phyloP scores from a whole-genome alignment of 2,888 invertebrate species.

The Cancer borealis region DNA sequence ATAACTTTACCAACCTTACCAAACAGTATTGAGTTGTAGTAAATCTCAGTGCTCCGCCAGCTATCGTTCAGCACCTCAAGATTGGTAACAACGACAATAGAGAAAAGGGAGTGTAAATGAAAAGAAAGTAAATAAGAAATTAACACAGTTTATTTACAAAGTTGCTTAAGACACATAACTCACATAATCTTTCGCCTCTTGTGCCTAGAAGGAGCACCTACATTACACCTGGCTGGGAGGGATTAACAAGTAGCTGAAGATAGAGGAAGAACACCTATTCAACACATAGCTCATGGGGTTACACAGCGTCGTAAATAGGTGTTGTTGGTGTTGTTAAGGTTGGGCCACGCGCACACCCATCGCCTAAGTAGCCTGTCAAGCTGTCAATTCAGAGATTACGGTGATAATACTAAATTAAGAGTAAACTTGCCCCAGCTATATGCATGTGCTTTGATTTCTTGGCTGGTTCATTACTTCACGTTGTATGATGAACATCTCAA shows the following conservation, averaged over 20 bases:
- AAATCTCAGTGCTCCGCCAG: no score
- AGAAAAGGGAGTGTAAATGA: background rate
- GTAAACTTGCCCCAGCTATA: background rate
- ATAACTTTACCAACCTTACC: no score
- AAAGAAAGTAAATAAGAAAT: slow-evolving; percentile 14
- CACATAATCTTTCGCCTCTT: slow-evolving; percentile 24
- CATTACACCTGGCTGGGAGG: slow-evolving; percentile 20
- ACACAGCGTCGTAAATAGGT: background rate
- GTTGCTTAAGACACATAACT: slow-evolving; percentile 41
- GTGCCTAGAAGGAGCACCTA: slow-evolving; percentile 32
- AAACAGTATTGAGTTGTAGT: no score
- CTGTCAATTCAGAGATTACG: background rate
- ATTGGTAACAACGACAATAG: background rate
- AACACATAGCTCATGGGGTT: background rate
- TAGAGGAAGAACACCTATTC: background rate
- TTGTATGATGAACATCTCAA: background rate
- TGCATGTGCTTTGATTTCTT: background rate
- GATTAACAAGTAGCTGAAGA: background rate
- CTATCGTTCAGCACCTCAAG: no score
- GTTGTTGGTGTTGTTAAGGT: background rate
- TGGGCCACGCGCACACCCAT: background rate
- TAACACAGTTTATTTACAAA: slow-evolving; percentile 42
- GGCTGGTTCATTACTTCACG: background rate
- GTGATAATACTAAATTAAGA: background rate
- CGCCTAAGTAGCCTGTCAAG: background rate